Percentiles rank a stretch among this genome's conserved stretches.
Evolutionary conservation across 2,888 invertebrate species (phyloP).

Genomic region (Ichneumoninae sp.): DNA sequence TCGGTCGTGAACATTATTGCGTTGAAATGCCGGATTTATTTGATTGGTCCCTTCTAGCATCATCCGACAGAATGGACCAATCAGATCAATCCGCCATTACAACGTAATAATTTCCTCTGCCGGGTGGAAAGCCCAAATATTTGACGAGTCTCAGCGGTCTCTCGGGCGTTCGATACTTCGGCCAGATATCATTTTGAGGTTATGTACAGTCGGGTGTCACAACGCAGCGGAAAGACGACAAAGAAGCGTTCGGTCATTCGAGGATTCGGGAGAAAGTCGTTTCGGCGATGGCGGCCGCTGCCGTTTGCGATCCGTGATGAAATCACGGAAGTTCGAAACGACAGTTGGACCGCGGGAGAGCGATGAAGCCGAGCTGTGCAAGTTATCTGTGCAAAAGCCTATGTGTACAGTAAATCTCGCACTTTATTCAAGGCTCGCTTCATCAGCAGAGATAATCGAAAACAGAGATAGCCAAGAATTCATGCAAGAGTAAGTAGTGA

Average conservation of each 20-base stretch:
- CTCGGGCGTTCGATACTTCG: no score
- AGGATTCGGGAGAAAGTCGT: constrained; percentile 78
- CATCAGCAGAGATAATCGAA: not conserved
- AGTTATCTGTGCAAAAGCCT: constrained; percentile 5
- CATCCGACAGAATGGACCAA: no score
- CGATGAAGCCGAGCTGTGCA: constrained; percentile 27
- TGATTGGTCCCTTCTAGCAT: no score
- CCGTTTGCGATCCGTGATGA: constrained; percentile 72
- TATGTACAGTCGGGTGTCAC: not conserved
- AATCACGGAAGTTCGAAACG: constrained; percentile 77
- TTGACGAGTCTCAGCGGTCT: no score
- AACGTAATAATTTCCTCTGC: no score
- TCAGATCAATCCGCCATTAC: no score
- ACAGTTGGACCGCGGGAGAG: constrained; percentile 72
- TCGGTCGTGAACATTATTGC: no score
- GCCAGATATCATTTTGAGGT: no score
- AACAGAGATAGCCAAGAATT: not conserved
- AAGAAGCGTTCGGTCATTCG: constrained; percentile 69
- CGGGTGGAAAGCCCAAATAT: no score
- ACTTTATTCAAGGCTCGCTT: not conserved
- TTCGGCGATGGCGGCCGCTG: constrained; percentile 68
- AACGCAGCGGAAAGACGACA: constrained; percentile 48
- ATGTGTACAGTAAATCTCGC: not conserved
- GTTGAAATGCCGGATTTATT: no score
- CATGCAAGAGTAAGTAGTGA: not conserved